Conservation (phyloP, 1,140 invertebrate species). For the Chionoecetes opilio region DNA sequence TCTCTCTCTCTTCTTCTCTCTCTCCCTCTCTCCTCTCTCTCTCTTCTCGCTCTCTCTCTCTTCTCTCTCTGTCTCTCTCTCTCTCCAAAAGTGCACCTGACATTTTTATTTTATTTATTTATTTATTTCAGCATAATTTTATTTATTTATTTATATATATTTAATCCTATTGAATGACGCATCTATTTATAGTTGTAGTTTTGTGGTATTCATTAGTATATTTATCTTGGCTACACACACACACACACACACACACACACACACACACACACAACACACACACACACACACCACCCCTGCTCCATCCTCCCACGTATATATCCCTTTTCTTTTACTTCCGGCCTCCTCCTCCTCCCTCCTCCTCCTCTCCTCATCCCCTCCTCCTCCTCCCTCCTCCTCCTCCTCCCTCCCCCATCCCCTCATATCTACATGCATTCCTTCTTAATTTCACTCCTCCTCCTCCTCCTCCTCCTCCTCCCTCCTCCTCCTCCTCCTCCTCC, state of each 20-base stretch:
- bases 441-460: neutral
- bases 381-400: too few species aligned
- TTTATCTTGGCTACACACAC: too few species aligned
- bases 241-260: slow-evolving; percentile 6
- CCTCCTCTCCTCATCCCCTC: neutral
- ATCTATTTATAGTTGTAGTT: too few species aligned
- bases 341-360: too few species aligned
- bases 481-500: neutral
- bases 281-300: neutral
- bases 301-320: neutral
- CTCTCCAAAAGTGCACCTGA: too few species aligned
- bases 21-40: neutral
- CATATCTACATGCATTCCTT: neutral
- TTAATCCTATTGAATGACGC: too few species aligned
- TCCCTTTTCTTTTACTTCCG: neutral
- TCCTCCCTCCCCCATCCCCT: neutral
- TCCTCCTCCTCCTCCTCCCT: neutral
- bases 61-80: too few species aligned
- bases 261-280: neutral
- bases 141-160: too few species aligned
- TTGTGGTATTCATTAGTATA: too few species aligned
- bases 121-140: too few species aligned
- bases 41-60: too few species aligned
- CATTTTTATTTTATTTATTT: too few species aligned
- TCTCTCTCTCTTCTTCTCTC: neutral